Percentiles rank a stretch among this genome's conserved stretches.
phyloP scores from a whole-genome alignment of 2,113 vertebrate species.

The Monopterus albus region DNA sequence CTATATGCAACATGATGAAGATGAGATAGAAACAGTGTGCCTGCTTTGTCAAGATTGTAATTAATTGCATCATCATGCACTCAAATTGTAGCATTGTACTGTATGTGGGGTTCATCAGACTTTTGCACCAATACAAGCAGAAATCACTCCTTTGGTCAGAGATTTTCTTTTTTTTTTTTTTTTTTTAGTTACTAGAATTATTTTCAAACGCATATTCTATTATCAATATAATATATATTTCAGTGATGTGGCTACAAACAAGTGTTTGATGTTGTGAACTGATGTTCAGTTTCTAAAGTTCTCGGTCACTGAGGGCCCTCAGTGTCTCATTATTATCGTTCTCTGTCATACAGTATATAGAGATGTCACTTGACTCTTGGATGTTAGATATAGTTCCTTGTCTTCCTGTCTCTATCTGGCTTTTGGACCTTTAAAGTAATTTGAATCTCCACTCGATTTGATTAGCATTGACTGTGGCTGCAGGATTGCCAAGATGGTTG shows the following conservation, averaged over 20 bases:
- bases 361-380: neutral
- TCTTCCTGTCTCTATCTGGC: slow-evolving; percentile 20
- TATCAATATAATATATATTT: too few relatives aligned
- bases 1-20: neutral
- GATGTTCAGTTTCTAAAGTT: too few relatives aligned
- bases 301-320: too few relatives aligned
- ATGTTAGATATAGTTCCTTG: neutral
- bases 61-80: neutral
- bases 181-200: too few relatives aligned
- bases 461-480: slow-evolving; percentile 42
- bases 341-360: neutral
- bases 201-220: too few relatives aligned
- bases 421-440: slow-evolving; percentile 44
- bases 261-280: too few relatives aligned
- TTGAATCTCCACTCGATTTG: slow-evolving; percentile 47
- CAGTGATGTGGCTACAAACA: too few relatives aligned
- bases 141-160: too few relatives aligned
- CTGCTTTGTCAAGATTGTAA: slow-evolving; percentile 18
- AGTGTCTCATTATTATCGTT: slow-evolving; percentile 12
- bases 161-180: too few relatives aligned
- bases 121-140: too few relatives aligned
- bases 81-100: neutral
- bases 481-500: slow-evolving; percentile 46
- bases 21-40: too few relatives aligned
- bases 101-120: too few relatives aligned